phyloP scores from a whole-genome alignment of 1,140 invertebrate species.

The Macrosteles quadrilineatus region DNA sequence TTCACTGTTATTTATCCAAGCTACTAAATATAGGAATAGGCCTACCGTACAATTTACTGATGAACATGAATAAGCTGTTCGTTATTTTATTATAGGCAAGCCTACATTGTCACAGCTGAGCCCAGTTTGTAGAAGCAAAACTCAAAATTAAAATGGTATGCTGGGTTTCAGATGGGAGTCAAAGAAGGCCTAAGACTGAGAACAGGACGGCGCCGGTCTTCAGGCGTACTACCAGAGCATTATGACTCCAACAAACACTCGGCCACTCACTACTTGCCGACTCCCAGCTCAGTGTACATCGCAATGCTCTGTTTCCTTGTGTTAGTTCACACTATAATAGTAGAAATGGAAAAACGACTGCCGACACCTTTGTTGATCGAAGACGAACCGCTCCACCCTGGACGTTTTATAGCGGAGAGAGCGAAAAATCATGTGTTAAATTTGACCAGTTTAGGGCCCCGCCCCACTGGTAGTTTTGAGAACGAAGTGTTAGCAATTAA shows the following conservation, averaged over 20 bases:
- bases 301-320: slow-evolving; percentile 27
- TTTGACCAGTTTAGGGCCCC: slow-evolving; percentile 67
- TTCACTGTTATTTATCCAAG: no score
- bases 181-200: slow-evolving; percentile 15
- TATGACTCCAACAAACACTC: not conserved
- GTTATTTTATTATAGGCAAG: no score
- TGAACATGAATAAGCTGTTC: no score
- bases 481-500: slow-evolving; percentile 63
- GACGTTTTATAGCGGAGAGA: slow-evolving; percentile 64
- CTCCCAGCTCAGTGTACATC: not conserved
- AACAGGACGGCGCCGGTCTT: not conserved
- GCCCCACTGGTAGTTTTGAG: slow-evolving; percentile 63
- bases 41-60: no score
- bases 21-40: no score
- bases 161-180: slow-evolving; percentile 1
- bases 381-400: slow-evolving; percentile 37
- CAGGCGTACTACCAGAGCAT: not conserved
- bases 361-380: slow-evolving; percentile 37
- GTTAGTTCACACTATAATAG: slow-evolving; percentile 34
- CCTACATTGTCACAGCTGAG: no score
- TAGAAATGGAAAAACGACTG: slow-evolving; percentile 38
- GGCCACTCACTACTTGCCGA: not conserved
- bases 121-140: no score
- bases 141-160: no score
- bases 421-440: slow-evolving; percentile 62